Evolutionary conservation across 37 sponge, comb jelly and placozoan genomes (phyloP), one percentile per base, ranked within the genome.

Genomic region (Geodia barretti): DNA sequence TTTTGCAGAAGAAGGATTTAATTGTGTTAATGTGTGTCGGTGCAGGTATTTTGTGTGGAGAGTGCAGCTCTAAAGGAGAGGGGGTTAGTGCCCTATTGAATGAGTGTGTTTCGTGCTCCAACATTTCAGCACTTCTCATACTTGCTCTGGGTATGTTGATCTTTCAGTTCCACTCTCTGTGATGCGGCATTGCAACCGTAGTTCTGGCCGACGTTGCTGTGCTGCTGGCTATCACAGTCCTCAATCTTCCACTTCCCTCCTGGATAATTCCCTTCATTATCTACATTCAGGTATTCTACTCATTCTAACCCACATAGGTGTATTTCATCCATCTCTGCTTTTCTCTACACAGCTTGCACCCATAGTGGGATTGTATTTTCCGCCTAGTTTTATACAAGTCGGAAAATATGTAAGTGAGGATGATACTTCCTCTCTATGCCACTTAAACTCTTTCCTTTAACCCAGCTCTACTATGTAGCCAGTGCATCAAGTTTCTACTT

Each of bases 401-500:
- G 82, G 80, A 68, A 33, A 81, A 20, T 81, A 72, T 42, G 91
- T 90, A 39, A 81, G 91, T 72, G 19, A 34, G 62, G 28, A 61
- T 26, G n/a, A n/a, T n/a, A n/a, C n/a, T n/a, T n/a, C n/a, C n/a
- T n/a, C n/a, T n/a, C n/a, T n/a, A 70, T 67, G 30, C 14, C 8
- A 0, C 59, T 68, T 25, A n/a, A 65, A 23, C 21, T 31, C 9
- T 64, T 26, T 38, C 38, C 28, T 47, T n/a, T 24, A 41, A 60
- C 62, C 1, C 64, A 92, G 93, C 74, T 92, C 41, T 72, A 85
- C 67, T 92, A 73, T 58, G 17, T 85, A 21, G 62, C 77, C 70
- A 92, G 89, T 85, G 81, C 47, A 23, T 23, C 70, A 30, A 63
- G 88, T 31, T 79, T 92, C 77, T 92, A 87, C 65, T 84, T 92